Evolutionary conservation across 2,888 invertebrate species (phyloP).

Genomic region (Agonopterix arenella): DNA sequence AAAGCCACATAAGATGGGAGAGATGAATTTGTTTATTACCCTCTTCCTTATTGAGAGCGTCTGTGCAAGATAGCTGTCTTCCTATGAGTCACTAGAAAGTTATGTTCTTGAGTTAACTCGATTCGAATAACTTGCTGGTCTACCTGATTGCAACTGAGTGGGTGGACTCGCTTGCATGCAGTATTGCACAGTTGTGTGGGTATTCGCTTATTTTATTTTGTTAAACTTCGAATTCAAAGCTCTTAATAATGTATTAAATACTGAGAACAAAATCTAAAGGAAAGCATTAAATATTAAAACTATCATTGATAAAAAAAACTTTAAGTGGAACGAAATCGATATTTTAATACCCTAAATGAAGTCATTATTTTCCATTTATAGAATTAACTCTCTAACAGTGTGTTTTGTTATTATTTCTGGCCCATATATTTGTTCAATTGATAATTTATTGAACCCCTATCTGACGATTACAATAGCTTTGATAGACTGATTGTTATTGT

Average conservation of each 20-base stretch:
- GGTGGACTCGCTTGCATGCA: conserved; percentile 34
- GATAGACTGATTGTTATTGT: conserved; percentile 1
- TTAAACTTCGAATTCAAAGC: background rate
- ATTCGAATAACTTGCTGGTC: conserved; percentile 52
- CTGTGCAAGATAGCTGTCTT: conserved; percentile 73
- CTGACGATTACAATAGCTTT: conserved; percentile 9
- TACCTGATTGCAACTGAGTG: conserved; percentile 41
- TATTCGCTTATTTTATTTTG: background rate
- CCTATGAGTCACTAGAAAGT: conserved; percentile 77
- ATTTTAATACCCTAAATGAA: too few relatives aligned
- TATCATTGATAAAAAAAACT: too few relatives aligned
- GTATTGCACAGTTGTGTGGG: conserved; percentile 11
- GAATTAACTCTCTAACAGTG: too few relatives aligned
- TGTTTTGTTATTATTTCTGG: conserved; percentile 1
- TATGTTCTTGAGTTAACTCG: conserved; percentile 66
- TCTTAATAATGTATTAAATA: too few relatives aligned
- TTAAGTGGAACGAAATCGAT: too few relatives aligned
- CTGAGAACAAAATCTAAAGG: too few relatives aligned
- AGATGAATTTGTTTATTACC: conserved; percentile 77
- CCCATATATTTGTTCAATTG: conserved; percentile 13
- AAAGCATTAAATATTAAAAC: too few relatives aligned
- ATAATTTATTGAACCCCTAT: conserved; percentile 22
- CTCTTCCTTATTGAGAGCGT: conserved; percentile 76
- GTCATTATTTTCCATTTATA: too few relatives aligned
- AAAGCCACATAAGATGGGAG: conserved; percentile 71